Percentiles rank a stretch among this genome's conserved stretches.
Conservation (phyloP, 1,140 invertebrate species). For the Phymorhynchus buccinoides region DNA sequence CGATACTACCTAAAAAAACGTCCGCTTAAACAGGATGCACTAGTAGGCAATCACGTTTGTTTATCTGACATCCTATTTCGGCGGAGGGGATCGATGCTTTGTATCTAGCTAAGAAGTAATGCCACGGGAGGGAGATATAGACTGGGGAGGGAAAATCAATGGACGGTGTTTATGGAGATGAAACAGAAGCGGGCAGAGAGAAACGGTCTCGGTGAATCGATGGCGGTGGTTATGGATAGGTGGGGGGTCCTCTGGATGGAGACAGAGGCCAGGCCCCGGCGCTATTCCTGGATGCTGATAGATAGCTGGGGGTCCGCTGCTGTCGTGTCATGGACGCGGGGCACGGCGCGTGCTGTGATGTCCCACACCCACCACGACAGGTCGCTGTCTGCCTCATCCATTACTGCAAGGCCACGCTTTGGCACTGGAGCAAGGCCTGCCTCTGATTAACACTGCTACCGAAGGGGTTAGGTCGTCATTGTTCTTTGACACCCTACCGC, state of each 20-base stretch:
- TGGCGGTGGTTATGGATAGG: not conserved
- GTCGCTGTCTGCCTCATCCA: not conserved
- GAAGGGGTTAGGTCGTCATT: too few species aligned
- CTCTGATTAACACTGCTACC: too few species aligned
- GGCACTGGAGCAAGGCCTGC: not conserved
- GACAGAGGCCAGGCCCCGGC: not conserved
- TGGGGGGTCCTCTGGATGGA: not conserved
- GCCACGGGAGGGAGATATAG: not conserved
- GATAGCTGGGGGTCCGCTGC: not conserved
- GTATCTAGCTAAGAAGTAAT: not conserved
- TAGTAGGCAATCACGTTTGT: too few species aligned
- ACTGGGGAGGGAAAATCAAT: not conserved
- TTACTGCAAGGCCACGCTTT: not conserved
- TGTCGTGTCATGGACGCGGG: not conserved
- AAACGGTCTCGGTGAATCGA: not conserved
- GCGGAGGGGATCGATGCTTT: not conserved
- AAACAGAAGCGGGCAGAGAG: not conserved
- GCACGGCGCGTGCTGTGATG: not conserved
- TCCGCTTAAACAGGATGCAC: too few species aligned
- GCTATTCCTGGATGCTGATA: not conserved
- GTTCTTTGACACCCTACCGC: not conserved
- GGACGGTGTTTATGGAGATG: not conserved
- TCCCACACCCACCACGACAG: not conserved
- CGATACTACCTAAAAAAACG: too few species aligned
- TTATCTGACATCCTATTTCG: too few species aligned